phyloP scores from a whole-genome alignment of 2,113 vertebrate species.

The Paralichthys olivaceus region DNA sequence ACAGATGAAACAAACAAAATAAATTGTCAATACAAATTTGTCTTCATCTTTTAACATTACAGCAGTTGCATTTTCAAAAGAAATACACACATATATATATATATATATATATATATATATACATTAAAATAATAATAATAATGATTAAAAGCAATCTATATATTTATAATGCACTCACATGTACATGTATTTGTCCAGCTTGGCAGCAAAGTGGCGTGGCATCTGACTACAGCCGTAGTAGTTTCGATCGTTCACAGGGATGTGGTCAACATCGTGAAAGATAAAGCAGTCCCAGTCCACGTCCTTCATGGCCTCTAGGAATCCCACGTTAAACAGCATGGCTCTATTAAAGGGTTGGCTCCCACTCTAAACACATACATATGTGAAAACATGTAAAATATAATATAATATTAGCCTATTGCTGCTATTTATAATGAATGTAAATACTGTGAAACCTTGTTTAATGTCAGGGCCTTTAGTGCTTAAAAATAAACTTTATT shows the following conservation, averaged over 20 bases:
- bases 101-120: too few species aligned
- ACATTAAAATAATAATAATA: too few species aligned
- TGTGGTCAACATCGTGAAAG: constrained; percentile 97
- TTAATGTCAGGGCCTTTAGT: neutral
- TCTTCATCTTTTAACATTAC: too few species aligned
- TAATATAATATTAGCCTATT: neutral
- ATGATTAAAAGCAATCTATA: too few species aligned
- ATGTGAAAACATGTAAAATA: neutral
- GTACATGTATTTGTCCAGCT: constrained; percentile 98
- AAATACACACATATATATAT: too few species aligned
- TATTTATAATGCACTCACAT: constrained; percentile 84
- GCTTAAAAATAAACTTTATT: neutral
- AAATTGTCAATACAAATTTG: too few species aligned
- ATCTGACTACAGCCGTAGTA: constrained; percentile 96
- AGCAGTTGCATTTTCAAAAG: too few species aligned
- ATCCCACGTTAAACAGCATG: constrained; percentile 97
- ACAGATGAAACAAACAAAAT: too few species aligned
- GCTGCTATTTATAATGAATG: neutral
- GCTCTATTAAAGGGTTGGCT: constrained; percentile 96
- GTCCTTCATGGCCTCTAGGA: constrained; percentile 96
- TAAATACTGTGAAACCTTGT: neutral
- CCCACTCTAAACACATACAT: constrained; percentile 83
- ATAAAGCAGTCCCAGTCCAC: constrained; percentile 94
- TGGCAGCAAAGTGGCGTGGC: constrained; percentile 96
- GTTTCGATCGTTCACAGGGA: constrained; percentile 94